Base-by-base conservation (phyloP, 1,140 invertebrate species). In the Bombus confusus region DNA sequence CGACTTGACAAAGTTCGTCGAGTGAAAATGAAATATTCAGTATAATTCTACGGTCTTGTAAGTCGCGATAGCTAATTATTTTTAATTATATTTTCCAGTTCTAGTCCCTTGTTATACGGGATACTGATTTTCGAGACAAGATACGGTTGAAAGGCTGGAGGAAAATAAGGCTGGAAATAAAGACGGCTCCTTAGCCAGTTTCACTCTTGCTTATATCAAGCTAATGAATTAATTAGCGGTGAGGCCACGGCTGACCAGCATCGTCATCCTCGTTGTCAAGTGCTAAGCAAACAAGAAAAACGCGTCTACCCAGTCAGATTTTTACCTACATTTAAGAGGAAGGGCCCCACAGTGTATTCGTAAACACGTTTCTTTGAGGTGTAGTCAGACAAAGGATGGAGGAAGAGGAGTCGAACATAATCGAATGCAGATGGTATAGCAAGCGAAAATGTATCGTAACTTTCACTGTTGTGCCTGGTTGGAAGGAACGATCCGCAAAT, bases 221-320 rank as follows among this genome's bases (percentile, higher is more conserved):
- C 57, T 85, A 81, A 81, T 81, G 79, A 84, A 85, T 80, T 85
- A 85, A 80, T 80, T 85, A 80, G 83, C 9, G 12, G 13, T 25
- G 39, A 52, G 72, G 3, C 71, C 2, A 71, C 69, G 39, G 22
- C 10, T 37, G 28, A 31, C 69, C 71, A 59, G 74, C 64, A 43
- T 37, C 77, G 68, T 85, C 41, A 57, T 85, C 76, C 64, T 77
- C 68, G 68, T 52, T 28, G 68, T 18, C 34, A 57, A 85, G 83
- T 80, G 77, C 57, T 72, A 47, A 71, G 66, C 68, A 85, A 85
- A 85, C 77, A 34, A 41, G 64, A 52, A 64, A 18, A 39, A 41
- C 43, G 43, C 31, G 41, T 80, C 64, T 79, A 68, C 43, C 13
- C 64, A 57, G 59, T n/a, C 18, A 28, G 34, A 10, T 52, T 83